These are phyloP conservation scores for Drosophila merina DNA, from an alignment of 2,888 invertebrate species.

Conservation along the genomic window DNA sequence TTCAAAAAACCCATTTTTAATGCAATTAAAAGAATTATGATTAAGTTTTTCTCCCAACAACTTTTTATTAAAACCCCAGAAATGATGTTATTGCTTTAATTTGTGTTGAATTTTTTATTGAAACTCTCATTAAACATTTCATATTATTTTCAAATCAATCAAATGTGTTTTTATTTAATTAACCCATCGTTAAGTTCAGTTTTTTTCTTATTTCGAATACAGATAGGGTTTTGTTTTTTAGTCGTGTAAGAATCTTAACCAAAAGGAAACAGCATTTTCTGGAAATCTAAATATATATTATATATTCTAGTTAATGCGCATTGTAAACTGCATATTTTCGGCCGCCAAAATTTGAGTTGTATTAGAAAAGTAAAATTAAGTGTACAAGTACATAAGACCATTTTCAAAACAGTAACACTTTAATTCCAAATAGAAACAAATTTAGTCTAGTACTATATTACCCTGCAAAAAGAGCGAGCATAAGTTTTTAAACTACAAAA, in stretches of 20 bases:
- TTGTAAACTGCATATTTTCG: slow-evolving; percentile 42
- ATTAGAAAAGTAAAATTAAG: neutral
- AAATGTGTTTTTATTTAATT: slow-evolving; percentile 19
- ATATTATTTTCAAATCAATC: slow-evolving; percentile 11
- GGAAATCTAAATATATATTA: slow-evolving; percentile 1
- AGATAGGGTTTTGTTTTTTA: slow-evolving; percentile 10
- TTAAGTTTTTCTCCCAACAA: neutral
- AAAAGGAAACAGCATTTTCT: slow-evolving; percentile 24
- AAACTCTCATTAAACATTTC: slow-evolving; percentile 45
- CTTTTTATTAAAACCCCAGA: neutral
- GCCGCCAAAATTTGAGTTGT: slow-evolving; percentile 12
- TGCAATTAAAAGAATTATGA: neutral
- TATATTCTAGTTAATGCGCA: slow-evolving; percentile 47
- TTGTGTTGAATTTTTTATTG: slow-evolving; percentile 40
- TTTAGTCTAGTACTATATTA: slow-evolving; percentile 55
- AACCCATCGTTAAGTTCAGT: neutral
- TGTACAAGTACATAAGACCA: neutral
- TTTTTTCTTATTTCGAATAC: slow-evolving; percentile 5
- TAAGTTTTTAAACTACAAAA: slow-evolving; percentile 46
- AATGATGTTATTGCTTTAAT: slow-evolving; percentile 1
- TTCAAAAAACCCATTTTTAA: neutral
- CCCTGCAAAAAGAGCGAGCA: slow-evolving; percentile 42
- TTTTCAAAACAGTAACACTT: slow-evolving; percentile 22
- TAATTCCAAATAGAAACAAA: slow-evolving; percentile 49
- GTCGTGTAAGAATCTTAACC: slow-evolving; percentile 31